phyloP scores from a whole-genome alignment of 2,797 vertebrate species.

The Pterois miles region DNA sequence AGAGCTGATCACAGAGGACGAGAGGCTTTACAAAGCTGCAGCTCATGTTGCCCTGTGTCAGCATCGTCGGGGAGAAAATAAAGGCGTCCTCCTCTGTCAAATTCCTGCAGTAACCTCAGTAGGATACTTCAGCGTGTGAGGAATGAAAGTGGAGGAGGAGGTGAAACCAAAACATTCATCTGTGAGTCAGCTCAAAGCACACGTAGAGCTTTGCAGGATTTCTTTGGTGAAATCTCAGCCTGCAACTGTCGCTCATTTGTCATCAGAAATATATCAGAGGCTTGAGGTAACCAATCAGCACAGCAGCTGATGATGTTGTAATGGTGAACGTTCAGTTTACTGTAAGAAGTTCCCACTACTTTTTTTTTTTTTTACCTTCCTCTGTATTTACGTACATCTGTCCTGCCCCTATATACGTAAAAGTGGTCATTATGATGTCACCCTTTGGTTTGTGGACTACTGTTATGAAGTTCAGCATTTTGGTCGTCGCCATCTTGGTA shows the following conservation, averaged over 20 bases:
- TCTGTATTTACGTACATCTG: not conserved
- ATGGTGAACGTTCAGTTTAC: not conserved
- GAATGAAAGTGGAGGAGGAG: conserved; percentile 42
- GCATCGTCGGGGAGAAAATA: conserved; percentile 60
- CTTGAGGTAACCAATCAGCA: not conserved
- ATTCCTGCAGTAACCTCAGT: conserved; percentile 64
- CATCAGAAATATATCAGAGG: not conserved
- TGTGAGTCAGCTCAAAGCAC: conserved; percentile 45
- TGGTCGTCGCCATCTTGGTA: too few species aligned
- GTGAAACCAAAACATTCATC: conserved; percentile 42
- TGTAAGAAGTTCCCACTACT: not conserved
- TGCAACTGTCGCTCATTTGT: not conserved
- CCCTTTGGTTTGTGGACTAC: too few species aligned
- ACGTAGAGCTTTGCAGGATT: conserved; percentile 15
- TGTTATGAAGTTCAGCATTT: too few species aligned
- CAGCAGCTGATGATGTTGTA: not conserved
- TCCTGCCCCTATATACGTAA: too few species aligned
- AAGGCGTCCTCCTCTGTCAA: conserved; percentile 54
- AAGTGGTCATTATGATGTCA: too few species aligned
- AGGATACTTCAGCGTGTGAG: conserved; percentile 39
- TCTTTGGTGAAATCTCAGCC: conserved; percentile 24
- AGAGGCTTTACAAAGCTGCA: conserved; percentile 61
- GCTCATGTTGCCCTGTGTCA: conserved; percentile 73
- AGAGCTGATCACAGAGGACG: conserved; percentile 68
- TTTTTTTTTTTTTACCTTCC: not conserved